These are phyloP conservation scores for Macrophya annulata DNA, from an alignment of 2,888 invertebrate genomes.

Conservation along the genomic window DNA sequence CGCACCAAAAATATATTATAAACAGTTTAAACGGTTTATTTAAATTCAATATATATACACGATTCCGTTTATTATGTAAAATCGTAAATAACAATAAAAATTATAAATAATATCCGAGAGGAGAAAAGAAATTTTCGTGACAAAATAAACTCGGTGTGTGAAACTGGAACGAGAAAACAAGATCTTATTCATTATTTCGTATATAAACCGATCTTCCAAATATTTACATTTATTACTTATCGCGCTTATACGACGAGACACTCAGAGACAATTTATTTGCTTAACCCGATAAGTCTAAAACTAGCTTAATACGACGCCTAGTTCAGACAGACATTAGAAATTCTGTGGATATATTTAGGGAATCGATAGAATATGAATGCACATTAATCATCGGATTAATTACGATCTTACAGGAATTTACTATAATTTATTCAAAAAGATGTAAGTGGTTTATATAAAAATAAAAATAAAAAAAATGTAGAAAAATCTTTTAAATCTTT, in stretches of 20 bases:
- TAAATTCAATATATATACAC: background rate
- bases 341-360: background rate
- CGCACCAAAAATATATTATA: background rate
- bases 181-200: conserved; percentile 15
- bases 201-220: background rate
- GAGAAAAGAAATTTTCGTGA: background rate
- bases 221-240: conserved; percentile 30
- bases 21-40: background rate
- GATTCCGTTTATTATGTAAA: background rate
- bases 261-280: background rate
- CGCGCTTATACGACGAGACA: background rate
- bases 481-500: background rate
- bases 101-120: background rate
- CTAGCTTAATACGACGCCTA: background rate
- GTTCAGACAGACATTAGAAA: background rate
- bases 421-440: conserved; percentile 3
- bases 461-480: background rate
- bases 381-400: background rate
- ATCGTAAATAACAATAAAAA: background rate
- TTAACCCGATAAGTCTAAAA: conserved; percentile 26
- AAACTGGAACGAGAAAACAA: conserved; percentile 1
- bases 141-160: background rate
- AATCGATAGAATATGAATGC: background rate
- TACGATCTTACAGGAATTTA: background rate
- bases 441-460: background rate